Conservation (phyloP, 2,888 invertebrate species). For the Trichopria drosophilae region DNA sequence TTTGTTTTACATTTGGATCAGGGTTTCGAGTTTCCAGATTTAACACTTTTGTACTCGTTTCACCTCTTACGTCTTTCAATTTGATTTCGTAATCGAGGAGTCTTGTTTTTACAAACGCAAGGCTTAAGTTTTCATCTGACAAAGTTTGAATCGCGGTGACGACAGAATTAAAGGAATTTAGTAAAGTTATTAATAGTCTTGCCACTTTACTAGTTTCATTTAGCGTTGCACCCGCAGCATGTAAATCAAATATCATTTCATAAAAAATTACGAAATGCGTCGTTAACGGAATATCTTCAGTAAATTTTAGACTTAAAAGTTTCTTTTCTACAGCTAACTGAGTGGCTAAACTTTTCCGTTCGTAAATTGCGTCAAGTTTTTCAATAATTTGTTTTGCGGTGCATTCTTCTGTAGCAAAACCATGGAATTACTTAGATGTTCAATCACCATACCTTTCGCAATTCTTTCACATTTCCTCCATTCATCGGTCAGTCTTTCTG, state of each 20-base stretch:
- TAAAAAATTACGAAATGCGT: slow-evolving; percentile 49
- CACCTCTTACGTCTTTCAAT: slow-evolving; percentile 29
- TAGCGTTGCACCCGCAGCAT: slow-evolving; percentile 47
- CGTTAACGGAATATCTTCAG: slow-evolving; percentile 29
- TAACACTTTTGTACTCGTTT: slow-evolving; percentile 43
- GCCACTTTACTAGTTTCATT: slow-evolving; percentile 51
- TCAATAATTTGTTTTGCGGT: slow-evolving; percentile 30
- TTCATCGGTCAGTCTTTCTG: background rate
- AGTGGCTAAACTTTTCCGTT: slow-evolving; percentile 35
- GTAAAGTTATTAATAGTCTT: slow-evolving; percentile 36
- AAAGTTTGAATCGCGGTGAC: background rate
- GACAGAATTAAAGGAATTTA: background rate
- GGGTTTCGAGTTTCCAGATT: slow-evolving; percentile 37
- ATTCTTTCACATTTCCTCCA: slow-evolving; percentile 22
- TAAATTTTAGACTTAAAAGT: slow-evolving; percentile 35
- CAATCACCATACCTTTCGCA: slow-evolving; percentile 29
- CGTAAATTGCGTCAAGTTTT: slow-evolving; percentile 33
- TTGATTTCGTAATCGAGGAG: slow-evolving; percentile 17
- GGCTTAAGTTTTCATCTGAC: background rate
- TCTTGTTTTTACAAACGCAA: slow-evolving; percentile 1
- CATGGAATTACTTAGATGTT: slow-evolving; percentile 26
- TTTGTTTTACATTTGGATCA: too few species aligned
- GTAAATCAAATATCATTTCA: slow-evolving; percentile 46
- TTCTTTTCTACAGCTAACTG: slow-evolving; percentile 27
- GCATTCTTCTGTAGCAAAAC: slow-evolving; percentile 15